Evolutionary conservation across 2,797 vertebrate species (phyloP).

Genomic region (Anolis apletophallus): DNA sequence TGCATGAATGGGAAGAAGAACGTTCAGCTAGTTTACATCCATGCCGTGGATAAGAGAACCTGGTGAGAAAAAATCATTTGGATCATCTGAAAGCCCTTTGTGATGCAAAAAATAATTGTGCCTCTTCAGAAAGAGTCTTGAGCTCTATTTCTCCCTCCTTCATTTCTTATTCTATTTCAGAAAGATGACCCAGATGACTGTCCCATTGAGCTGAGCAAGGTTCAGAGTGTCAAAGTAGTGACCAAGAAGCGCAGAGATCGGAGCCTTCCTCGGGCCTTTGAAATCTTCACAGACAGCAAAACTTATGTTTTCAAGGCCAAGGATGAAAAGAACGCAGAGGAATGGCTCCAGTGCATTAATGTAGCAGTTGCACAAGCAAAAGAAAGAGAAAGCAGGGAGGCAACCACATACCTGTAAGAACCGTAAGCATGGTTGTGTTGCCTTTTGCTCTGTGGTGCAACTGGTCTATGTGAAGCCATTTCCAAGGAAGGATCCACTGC

Average conservation of each 20-base stretch:
- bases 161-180: constrained; percentile 75
- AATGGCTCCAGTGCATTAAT: constrained; percentile 96
- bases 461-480: not conserved
- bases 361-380: constrained; percentile 92
- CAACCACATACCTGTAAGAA: constrained; percentile 90
- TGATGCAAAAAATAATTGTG: not conserved
- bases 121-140: not conserved
- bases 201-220: constrained; percentile 95
- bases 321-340: constrained; percentile 88
- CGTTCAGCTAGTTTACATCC: not conserved
- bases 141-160: not conserved
- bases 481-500: not conserved
- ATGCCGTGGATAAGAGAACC: not conserved
- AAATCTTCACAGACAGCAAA: constrained; percentile 94
- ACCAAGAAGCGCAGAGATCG: constrained; percentile 89
- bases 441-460: not conserved
- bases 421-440: not conserved
- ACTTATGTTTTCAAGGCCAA: constrained; percentile 93
- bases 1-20: not conserved
- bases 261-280: constrained; percentile 91
- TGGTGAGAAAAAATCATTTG: not conserved
- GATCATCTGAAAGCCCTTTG: not conserved
- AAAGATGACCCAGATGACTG: constrained; percentile 92
- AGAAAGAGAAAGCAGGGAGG: constrained; percentile 88
- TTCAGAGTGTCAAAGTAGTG: constrained; percentile 93